Percentiles rank a stretch among this genome's conserved stretches.
Evolutionary conservation across 2,888 invertebrate species (phyloP).

Genomic region (Harmothoe impar): DNA sequence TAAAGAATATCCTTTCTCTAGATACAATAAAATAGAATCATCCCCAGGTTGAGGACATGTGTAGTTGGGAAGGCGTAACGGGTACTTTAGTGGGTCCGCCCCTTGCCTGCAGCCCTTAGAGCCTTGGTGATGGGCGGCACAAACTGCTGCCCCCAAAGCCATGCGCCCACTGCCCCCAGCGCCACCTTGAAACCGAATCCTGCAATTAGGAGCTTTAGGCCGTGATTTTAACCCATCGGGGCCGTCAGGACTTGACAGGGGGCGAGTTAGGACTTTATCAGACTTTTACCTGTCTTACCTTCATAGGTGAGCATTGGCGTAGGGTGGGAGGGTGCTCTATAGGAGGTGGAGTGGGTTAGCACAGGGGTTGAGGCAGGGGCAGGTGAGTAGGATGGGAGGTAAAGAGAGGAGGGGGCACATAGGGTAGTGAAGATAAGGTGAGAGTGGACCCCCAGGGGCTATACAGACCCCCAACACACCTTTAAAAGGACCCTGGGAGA

Average conservation of each 20-base stretch:
- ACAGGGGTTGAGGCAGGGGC: background rate
- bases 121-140: conserved; percentile 7
- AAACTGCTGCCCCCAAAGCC: background rate
- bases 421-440: background rate
- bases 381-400: background rate
- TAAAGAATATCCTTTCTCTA: no score
- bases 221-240: background rate
- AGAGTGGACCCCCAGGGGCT: background rate
- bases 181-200: conserved; percentile 37
- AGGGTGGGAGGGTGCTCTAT: background rate
- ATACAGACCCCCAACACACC: background rate
- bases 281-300: conserved; percentile 15
- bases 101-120: background rate
- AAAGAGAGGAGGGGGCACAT: background rate
- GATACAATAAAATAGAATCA: no score
- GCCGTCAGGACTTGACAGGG: conserved; percentile 6
- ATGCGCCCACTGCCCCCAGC: background rate
- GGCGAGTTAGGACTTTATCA: conserved; percentile 42
- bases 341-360: background rate
- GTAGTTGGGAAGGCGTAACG: background rate
- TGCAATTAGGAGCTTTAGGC: conserved; percentile 40
- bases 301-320: background rate
- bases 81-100: conserved; percentile 17
- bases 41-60: background rate
- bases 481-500: background rate